These are phyloP conservation scores for Ditylenchus weischeri DNA, from an alignment of 2,888 invertebrate species.

Conservation along the genomic window DNA sequence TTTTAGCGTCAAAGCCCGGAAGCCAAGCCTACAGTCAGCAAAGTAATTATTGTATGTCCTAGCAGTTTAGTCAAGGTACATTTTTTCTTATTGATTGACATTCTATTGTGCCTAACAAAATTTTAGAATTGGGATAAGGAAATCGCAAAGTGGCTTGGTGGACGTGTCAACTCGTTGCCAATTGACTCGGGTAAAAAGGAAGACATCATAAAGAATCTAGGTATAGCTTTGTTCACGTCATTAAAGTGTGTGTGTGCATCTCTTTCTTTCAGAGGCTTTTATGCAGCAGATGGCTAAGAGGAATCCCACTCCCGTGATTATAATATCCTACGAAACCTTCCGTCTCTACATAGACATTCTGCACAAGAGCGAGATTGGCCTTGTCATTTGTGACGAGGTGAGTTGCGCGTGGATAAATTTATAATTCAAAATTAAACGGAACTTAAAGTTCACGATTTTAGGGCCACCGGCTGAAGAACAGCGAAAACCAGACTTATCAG, in stretches of 20 bases:
- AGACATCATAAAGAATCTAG: slow-evolving; percentile 71
- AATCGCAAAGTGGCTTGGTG: slow-evolving; percentile 90
- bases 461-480: slow-evolving; percentile 94
- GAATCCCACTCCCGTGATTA: slow-evolving; percentile 83
- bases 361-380: slow-evolving; percentile 83
- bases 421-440: neutral
- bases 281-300: slow-evolving; percentile 70
- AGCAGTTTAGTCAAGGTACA: slow-evolving; percentile 84
- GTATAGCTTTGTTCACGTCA: slow-evolving; percentile 65
- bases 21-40: slow-evolving; percentile 81
- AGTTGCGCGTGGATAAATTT: neutral
- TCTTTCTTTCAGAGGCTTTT: slow-evolving; percentile 73
- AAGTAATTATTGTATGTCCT: slow-evolving; percentile 91
- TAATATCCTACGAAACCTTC: slow-evolving; percentile 97
- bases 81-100: neutral
- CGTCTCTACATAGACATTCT: slow-evolving; percentile 84
- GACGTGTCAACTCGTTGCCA: slow-evolving; percentile 71
- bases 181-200: slow-evolving; percentile 79
- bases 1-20: slow-evolving; percentile 79
- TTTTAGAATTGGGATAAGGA: slow-evolving; percentile 92
- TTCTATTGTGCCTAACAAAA: neutral
- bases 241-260: slow-evolving; percentile 78
- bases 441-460: slow-evolving; percentile 48
- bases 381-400: slow-evolving; percentile 93
- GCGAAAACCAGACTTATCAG: slow-evolving; percentile 93